Evolutionary conservation across 2,113 vertebrate genomes (phyloP).

Genomic region (Colius striatus): DNA sequence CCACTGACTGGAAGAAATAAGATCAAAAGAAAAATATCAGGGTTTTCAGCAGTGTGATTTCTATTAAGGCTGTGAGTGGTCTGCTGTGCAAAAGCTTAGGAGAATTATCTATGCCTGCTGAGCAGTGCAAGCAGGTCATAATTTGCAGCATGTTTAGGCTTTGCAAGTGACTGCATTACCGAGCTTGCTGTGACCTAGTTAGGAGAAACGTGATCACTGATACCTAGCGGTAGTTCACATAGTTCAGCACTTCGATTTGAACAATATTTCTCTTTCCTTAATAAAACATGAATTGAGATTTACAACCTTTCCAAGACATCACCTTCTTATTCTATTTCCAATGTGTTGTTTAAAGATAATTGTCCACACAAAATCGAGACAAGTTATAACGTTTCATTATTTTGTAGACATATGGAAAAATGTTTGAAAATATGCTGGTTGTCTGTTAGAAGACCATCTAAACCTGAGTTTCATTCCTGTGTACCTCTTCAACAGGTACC

Average conservation of each 20-base stretch:
- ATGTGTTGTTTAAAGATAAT: neutral
- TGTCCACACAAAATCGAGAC: rapidly evolving
- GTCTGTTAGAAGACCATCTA: neutral
- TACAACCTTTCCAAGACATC: neutral
- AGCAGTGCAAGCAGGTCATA: neutral
- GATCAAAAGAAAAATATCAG: neutral
- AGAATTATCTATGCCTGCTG: neutral
- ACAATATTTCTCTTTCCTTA: neutral
- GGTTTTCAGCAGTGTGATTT: neutral
- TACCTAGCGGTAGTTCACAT: neutral
- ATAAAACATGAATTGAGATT: neutral
- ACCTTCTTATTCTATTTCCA: neutral
- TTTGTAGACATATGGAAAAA: neutral
- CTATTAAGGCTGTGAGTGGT: neutral
- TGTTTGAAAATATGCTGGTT: neutral
- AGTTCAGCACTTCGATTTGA: neutral
- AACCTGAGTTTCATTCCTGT: neutral
- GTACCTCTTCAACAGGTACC: neutral
- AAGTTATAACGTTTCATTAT: neutral
- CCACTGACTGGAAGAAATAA: neutral
- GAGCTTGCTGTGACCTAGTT: neutral
- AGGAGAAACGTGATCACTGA: neutral
- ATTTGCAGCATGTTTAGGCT: neutral
- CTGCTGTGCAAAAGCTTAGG: neutral
- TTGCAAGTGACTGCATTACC: neutral